phyloP scores from a whole-genome alignment of 2,888 invertebrate genomes.

The Lasioglossum zephyrum region DNA sequence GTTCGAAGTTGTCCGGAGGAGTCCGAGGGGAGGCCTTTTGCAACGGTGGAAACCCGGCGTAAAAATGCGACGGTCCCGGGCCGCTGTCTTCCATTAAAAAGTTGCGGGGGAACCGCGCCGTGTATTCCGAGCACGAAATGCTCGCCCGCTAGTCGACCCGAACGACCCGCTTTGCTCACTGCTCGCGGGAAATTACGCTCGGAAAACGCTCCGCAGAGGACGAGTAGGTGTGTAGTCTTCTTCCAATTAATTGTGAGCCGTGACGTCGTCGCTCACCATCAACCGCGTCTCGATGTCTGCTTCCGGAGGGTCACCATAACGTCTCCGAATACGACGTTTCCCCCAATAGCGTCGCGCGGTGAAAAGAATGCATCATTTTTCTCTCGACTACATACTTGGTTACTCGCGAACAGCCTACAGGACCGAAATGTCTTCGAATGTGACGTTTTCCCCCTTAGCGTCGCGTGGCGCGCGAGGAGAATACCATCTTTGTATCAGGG shows the following conservation, averaged over 20 bases:
- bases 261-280: not conserved
- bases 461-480: not conserved
- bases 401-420: no score
- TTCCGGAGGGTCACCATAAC: not conserved
- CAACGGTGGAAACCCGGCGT: constrained; percentile 3
- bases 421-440: no score
- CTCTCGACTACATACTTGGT: no score
- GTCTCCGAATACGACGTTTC: not conserved
- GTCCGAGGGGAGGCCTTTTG: not conserved
- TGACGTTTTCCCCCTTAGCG: not conserved
- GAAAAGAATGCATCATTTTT: no score
- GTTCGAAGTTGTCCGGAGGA: constrained; percentile 31
- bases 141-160: not conserved
- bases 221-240: not conserved
- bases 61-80: constrained; percentile 20
- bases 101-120: not conserved
- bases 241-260: not conserved
- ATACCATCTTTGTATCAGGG: no score
- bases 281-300: not conserved
- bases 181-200: constrained; percentile 23
- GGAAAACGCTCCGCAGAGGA: not conserved
- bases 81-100: constrained; percentile 15
- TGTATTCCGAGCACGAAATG: constrained; percentile 19
- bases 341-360: not conserved
- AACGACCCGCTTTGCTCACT: not conserved